Base-by-base conservation (phyloP, 2,113 vertebrate genomes). In the Prochilodus magdalenae region DNA sequence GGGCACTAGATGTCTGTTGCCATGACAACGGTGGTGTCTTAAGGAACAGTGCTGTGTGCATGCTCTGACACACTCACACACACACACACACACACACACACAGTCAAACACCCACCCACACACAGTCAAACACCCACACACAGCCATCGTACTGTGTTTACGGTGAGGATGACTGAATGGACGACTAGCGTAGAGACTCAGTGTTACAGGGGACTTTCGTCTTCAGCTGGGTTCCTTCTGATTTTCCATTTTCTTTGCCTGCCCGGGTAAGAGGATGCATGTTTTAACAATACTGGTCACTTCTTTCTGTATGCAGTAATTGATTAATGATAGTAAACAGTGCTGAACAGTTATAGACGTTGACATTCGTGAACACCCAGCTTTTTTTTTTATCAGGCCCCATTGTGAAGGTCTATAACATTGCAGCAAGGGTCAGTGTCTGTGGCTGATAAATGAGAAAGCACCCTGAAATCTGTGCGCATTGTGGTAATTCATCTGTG, bases 1-100 rank as follows among this genome's bases (percentile, higher is more conserved):
- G 84, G 88, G 94, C 93, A 93, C 93, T 94, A 93, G 91, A 93
- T 91, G 92, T 95, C 89, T 94, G 98, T 99, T 98, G 94, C 96
- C 93, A 97, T 97, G 96, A 95, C 95, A 97, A 98, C 97, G 94
- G 94, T 93, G 92, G 93, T 65, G 71, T 49, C 59, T 73, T 59
- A 55, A 77, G 72, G 76, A 69, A 77, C 51, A 63, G 57, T 62
- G 29, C 70, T 59, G 66, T 80, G 84, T 77, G 33, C 75, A 83
- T 62, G 69, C 83, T 63, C 49, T 76, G 70, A 65, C 77, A 65
- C 74, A 76, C 67, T 60, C 62, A 72, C 79, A 49, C 47, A 49
- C 75, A 82, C 66, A 75, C 77, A 60, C 44, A 74, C 67, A 65
- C 80, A 62, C 74, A 65, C 69, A 66, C 63, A 66, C 63, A 26